A percentile compares a stretch with the other conserved stretches of the same genome.
Evolutionary conservation across 2,113 vertebrate genomes (phyloP).

Genomic region (Dipodomys ordii): DNA sequence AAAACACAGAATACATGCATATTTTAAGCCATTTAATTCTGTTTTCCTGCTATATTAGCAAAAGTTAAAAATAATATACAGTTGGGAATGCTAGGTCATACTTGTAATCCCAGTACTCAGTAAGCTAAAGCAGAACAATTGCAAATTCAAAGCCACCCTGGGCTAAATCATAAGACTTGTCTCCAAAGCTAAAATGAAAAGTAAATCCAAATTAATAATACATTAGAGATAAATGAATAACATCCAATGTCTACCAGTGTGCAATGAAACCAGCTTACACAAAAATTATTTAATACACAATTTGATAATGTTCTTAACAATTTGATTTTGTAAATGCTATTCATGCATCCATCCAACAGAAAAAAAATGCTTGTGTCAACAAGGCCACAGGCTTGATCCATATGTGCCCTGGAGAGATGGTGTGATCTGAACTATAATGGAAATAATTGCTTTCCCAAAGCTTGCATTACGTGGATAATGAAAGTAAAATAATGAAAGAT

Average conservation of each 20-base stretch:
- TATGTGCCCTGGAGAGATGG: not conserved
- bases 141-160: too few species aligned
- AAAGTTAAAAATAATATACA: conserved; percentile 20
- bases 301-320: not conserved
- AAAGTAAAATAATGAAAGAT: too few species aligned
- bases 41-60: not conserved
- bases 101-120: not conserved
- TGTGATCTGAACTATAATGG: not conserved
- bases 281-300: not conserved
- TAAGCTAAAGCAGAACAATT: not conserved
- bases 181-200: not conserved
- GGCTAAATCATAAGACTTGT: not conserved
- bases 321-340: not conserved
- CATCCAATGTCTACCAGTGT: not conserved
- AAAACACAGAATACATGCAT: not conserved
- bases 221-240: not conserved
- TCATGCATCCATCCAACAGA: not conserved
- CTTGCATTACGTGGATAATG: not conserved
- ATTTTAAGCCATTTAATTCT: not conserved
- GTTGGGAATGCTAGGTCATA: not conserved
- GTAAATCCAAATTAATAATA: not conserved
- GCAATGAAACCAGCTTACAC: not conserved
- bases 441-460: not conserved
- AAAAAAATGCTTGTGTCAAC: not conserved
- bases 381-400: not conserved